Evolutionary conservation across 1,140 invertebrate genomes (phyloP), one percentile per base, ranked within the genome.

Genomic region (Idris sp.): DNA sequence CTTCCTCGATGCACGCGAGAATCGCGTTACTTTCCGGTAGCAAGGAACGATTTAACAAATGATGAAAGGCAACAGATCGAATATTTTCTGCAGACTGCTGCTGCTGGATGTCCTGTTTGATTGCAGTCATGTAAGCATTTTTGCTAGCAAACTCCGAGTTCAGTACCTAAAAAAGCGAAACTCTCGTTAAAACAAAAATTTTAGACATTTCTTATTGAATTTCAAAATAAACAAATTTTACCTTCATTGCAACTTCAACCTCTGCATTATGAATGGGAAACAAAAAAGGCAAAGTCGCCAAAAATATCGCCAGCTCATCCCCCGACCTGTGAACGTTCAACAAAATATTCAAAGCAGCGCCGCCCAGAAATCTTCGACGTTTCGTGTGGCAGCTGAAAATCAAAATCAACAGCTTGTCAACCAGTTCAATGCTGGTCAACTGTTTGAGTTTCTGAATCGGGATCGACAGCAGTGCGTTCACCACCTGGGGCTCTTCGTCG

Each of bases 251-350:
- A 2, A 89, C 74, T 16, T 83, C 28, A 10, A 89, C 83, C 44
- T 89, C 87, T 25, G 86, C 77, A n/a, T 88, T 74, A 48, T 84
- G 78, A 43, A 78, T 80, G 4, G 91, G 90, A 75, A 92, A 90
- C 11, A 93, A 72, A 74, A 89, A 90, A 10, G 91, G 90, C 36
- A 91, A 73, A 9, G 91, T 71, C 1, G 87, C 83, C 18, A 92
- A 76, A 31, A 88, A 88, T 2, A 87, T 53, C 4, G 51, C 81
- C 0, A 82, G 81, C 11, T 87, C 81, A 13, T 87, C 78, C 0
- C 73, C 78, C 3, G 80, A 59, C 7, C 80, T 78, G 22, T 81
- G 81, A 1, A 85, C 44, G 3, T 84, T 68, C 2, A 88, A 35
- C 0, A 88, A 46, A n/a, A 86, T 80, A 46, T 81, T 84, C 8